Evolutionary conservation across 2,888 invertebrate genomes (phyloP), one percentile per base, ranked within the genome.

Genomic region (Ypsolopha scabrella): DNA sequence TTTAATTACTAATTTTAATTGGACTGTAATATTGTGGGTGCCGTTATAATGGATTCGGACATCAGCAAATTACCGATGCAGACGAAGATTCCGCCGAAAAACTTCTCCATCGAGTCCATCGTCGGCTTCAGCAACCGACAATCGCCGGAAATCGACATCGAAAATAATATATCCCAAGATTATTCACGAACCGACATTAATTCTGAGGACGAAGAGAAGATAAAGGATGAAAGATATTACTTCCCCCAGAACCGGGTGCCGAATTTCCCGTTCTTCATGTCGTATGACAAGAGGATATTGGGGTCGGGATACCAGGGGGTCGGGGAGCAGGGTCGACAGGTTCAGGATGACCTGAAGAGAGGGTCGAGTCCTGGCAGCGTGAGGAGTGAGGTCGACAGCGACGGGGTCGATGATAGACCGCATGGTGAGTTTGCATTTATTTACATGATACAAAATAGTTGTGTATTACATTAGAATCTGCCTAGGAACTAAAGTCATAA

Each of bases 91-190:
- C 88, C 89, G 47, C 87, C 90, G 34, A 89, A 89, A 58, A 90
- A 90, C 53, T 90, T 90, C 64, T 89, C 90, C 0, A 90, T 90
- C n/a, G 90, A 90, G 71, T 90, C 90, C 38, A 82, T 90, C 50
- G 90, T 90, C 0, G 87, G 87, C 0, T 58, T 85, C 6, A 77
- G 64, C 52, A 72, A 79, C 13, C 61, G 78, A 1, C 62, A 81
- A 50, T 82, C 82, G 1, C 86, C 85, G 0, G 86, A 83, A 58
- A 86, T 86, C 60, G 86, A 86, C 65, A 85, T 86, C 0, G 86
- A 86, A 49, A 83, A 75, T 34, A 76, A 71, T 9, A 77, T 83
- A 24, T 75, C 77, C 0, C 77, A 80, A 54, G 83, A 85, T 55
- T 83, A 75, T 52, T 65, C 71, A 0, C 63, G 55, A 0, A 64